Conservation (phyloP, 2,888 invertebrate genomes). For the Drosophila anceps region DNA sequence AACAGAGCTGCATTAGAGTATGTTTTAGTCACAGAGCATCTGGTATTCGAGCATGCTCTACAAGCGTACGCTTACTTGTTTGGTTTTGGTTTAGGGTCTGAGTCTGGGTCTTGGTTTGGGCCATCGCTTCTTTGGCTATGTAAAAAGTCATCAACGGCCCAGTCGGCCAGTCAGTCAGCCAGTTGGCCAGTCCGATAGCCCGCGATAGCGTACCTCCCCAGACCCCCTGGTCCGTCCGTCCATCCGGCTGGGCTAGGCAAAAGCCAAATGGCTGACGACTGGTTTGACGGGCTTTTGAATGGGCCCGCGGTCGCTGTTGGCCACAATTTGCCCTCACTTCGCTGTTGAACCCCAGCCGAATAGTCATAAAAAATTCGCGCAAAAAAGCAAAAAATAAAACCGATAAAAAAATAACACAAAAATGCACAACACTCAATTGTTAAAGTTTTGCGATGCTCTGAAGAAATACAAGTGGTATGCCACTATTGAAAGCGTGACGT, state of each 20-base stretch:
- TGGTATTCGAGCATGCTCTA: background rate
- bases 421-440: slow-evolving; percentile 53
- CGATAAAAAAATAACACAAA: slow-evolving; percentile 37
- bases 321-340: slow-evolving; percentile 62
- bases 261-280: slow-evolving; percentile 68
- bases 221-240: background rate
- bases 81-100: slow-evolving; percentile 26
- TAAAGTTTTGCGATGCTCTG: slow-evolving; percentile 51
- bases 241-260: slow-evolving; percentile 58
- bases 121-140: slow-evolving; percentile 67
- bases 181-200: slow-evolving; percentile 51
- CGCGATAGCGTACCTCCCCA: slow-evolving; percentile 25
- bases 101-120: slow-evolving; percentile 37
- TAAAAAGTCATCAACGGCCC: slow-evolving; percentile 77
- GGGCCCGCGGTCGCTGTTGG: slow-evolving; percentile 60
- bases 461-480: slow-evolving; percentile 13
- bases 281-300: slow-evolving; percentile 77
- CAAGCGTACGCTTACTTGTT: background rate
- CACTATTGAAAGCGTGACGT: background rate
- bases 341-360: slow-evolving; percentile 64
- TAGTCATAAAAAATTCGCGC: slow-evolving; percentile 73
- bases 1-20: too few species aligned
- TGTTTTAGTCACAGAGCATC: background rate
- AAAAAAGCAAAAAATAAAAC: slow-evolving; percentile 24
- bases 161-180: slow-evolving; percentile 46